Evolutionary conservation across 2,797 vertebrate species (phyloP).

Genomic region (Monodelphis domestica): DNA sequence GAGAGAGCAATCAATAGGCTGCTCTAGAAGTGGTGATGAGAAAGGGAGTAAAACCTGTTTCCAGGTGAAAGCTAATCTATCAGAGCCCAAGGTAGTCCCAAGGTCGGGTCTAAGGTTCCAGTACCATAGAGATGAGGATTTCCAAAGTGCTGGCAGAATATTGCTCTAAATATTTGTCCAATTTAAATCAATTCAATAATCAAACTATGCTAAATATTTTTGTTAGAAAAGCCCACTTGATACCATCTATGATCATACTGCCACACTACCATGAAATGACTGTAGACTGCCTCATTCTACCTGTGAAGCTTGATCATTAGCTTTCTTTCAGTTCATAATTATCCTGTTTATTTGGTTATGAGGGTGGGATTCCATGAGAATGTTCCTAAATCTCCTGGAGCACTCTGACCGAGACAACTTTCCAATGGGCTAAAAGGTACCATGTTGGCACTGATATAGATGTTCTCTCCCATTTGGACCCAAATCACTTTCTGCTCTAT

Average conservation of each 20-base stretch:
- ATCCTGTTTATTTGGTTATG: not conserved
- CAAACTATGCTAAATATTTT: no score
- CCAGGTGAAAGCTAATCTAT: no score
- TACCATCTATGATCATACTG: not conserved
- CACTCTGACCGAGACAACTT: not conserved
- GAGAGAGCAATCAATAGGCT: no score
- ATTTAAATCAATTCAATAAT: no score
- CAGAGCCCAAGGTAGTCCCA: no score
- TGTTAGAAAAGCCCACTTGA: no score
- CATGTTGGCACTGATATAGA: not conserved
- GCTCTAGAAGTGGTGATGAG: no score
- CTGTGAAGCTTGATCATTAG: not conserved
- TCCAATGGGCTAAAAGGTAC: not conserved
- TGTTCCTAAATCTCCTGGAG: not conserved
- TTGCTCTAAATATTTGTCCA: no score
- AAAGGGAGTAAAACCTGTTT: no score
- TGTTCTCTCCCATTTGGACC: not conserved
- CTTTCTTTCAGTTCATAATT: not conserved
- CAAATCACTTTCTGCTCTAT: not conserved
- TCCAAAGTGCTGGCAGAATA: no score
- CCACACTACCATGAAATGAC: not conserved
- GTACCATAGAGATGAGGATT: no score
- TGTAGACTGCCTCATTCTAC: not conserved
- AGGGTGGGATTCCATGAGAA: not conserved
- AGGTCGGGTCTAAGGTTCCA: no score